Conservation (phyloP, 2,113 vertebrate species). For the Globicephala melas region DNA sequence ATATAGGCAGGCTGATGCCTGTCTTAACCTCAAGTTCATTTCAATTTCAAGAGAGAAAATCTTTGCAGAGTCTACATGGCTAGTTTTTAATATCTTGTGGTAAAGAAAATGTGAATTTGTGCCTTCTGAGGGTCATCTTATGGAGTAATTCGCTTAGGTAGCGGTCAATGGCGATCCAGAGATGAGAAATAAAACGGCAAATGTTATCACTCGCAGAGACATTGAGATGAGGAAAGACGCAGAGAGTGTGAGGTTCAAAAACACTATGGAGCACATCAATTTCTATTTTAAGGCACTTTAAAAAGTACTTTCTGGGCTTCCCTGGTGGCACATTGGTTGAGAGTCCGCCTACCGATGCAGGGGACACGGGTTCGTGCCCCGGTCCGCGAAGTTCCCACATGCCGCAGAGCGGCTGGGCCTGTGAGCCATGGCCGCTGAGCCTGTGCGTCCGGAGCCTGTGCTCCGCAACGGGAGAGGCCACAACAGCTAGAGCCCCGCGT, state of each 20-base stretch:
- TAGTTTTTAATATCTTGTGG: conserved; percentile 5
- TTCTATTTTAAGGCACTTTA: background rate
- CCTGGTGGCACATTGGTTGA: no score
- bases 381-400: no score
- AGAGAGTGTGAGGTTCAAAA: background rate
- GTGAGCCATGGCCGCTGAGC: no score
- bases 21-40: conserved; percentile 28
- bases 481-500: no score
- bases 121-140: background rate
- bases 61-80: background rate
- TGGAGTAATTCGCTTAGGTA: background rate
- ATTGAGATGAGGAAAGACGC: background rate
- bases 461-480: no score
- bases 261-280: background rate
- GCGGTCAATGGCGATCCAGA: background rate
- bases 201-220: background rate
- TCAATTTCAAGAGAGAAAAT: conserved; percentile 48
- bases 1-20: conserved; percentile 13
- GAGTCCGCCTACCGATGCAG: no score
- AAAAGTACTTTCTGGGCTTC: background rate
- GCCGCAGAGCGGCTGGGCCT: no score
- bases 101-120: background rate
- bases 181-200: background rate
- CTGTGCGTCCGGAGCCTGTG: no score
- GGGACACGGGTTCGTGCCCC: no score